Evolutionary conservation across 1,140 invertebrate species (phyloP).

Genomic region (Lucilia cuprina): DNA sequence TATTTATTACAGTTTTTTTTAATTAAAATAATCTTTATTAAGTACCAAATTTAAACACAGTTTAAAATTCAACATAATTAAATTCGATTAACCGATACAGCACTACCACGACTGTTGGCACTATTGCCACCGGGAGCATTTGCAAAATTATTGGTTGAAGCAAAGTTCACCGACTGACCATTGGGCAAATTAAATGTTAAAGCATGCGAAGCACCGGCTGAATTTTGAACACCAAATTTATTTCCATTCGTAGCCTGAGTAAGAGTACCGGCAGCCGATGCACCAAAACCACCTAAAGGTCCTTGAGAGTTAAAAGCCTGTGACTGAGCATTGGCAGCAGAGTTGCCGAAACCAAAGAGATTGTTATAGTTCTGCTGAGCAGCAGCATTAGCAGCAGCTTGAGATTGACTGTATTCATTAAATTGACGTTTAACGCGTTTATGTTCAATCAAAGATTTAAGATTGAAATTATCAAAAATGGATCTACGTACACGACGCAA

Average conservation of each 20-base stretch:
- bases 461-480: constrained; percentile 34
- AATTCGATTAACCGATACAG: constrained; percentile 48
- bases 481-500: constrained; percentile 26
- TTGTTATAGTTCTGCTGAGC: constrained; percentile 46
- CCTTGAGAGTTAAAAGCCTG: constrained; percentile 56
- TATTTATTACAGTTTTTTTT: too few relatives aligned
- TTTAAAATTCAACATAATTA: not conserved
- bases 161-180: constrained; percentile 59
- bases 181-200: constrained; percentile 59
- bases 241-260: constrained; percentile 54
- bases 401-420: constrained; percentile 48
- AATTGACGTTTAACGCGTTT: constrained; percentile 52
- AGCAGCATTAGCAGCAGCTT: constrained; percentile 52
- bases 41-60: not conserved
- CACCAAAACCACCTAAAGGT: constrained; percentile 54
- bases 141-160: constrained; percentile 60
- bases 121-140: constrained; percentile 54
- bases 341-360: constrained; percentile 45
- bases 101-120: constrained; percentile 50
- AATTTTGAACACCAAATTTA: constrained; percentile 52
- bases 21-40: not conserved
- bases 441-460: constrained; percentile 41
- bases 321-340: constrained; percentile 51
- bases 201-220: constrained; percentile 55
- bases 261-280: constrained; percentile 56